Evolutionary conservation across 1,140 invertebrate species (phyloP).

Genomic region (Hermetia illucens): DNA sequence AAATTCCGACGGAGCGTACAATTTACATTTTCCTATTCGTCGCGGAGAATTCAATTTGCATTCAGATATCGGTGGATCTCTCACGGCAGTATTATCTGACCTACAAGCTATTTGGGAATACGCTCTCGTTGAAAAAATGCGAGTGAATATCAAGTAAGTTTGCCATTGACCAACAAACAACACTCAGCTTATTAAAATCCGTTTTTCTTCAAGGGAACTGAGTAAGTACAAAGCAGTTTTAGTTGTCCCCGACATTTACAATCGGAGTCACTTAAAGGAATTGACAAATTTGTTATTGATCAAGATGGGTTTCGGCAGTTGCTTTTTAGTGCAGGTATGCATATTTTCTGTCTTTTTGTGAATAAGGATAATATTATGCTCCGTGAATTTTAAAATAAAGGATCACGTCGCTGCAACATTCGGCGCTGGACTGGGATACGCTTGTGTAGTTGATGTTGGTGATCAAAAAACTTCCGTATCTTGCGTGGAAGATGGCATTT

Average conservation of each 20-base stretch:
- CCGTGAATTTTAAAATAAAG: too few relatives aligned
- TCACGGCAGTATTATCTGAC: conserved; percentile 69
- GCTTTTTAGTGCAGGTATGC: conserved; percentile 72
- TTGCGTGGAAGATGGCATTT: conserved; percentile 93
- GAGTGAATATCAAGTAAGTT: conserved; percentile 18
- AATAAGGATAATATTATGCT: too few relatives aligned
- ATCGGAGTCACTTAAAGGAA: conserved; percentile 73
- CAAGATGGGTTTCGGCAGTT: conserved; percentile 77
- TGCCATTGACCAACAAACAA: background rate
- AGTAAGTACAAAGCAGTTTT: conserved; percentile 75
- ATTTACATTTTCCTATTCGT: conserved; percentile 78
- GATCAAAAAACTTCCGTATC: conserved; percentile 91
- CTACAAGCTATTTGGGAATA: conserved; percentile 78
- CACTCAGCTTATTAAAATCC: conserved; percentile 33
- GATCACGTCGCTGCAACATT: conserved; percentile 89
- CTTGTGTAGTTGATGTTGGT: conserved; percentile 90
- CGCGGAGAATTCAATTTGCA: conserved; percentile 81
- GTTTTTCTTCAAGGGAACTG: conserved; percentile 56
- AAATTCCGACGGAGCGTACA: conserved; percentile 57
- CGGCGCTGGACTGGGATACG: conserved; percentile 79
- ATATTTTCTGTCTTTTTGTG: too few relatives aligned
- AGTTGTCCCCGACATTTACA: conserved; percentile 84
- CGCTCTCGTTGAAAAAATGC: conserved; percentile 58
- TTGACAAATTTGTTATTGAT: conserved; percentile 66
- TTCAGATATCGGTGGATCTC: conserved; percentile 63